Conservation (phyloP, 2,113 vertebrate genomes). For the Pachyramphus minor region DNA sequence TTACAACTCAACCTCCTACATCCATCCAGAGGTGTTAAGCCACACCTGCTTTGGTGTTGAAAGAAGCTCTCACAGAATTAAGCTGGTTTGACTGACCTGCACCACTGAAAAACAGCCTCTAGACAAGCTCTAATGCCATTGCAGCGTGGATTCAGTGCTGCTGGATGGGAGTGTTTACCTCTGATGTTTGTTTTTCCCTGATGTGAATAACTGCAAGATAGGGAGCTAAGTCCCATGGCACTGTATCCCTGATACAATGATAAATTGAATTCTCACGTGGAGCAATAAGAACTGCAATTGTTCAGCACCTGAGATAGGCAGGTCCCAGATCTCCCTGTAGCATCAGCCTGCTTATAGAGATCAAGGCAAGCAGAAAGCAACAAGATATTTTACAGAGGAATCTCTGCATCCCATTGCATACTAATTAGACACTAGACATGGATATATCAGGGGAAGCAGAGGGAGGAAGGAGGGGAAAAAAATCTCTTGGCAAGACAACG, state of each 20-base stretch:
- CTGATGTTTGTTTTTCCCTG: background rate
- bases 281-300: background rate
- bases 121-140: background rate
- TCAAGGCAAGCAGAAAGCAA: constrained; percentile 46
- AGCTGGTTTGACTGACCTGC: background rate
- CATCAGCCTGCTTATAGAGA: background rate
- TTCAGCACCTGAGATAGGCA: background rate
- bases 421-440: constrained; percentile 69
- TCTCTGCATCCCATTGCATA: constrained; percentile 59
- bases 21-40: background rate
- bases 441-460: constrained; percentile 52
- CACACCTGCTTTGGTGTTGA: background rate
- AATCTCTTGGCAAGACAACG: constrained; percentile 71
- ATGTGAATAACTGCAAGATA: background rate
- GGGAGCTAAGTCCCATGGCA: background rate
- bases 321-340: background rate
- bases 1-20: background rate
- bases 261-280: background rate
- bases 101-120: background rate
- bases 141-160: background rate
- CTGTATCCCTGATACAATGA: background rate
- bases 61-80: background rate
- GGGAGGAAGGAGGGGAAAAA: constrained; percentile 47
- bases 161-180: background rate
- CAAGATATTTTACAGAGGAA: constrained; percentile 52